Evolutionary conservation across 2,888 invertebrate species (phyloP).

Genomic region (Volucella inflata): DNA sequence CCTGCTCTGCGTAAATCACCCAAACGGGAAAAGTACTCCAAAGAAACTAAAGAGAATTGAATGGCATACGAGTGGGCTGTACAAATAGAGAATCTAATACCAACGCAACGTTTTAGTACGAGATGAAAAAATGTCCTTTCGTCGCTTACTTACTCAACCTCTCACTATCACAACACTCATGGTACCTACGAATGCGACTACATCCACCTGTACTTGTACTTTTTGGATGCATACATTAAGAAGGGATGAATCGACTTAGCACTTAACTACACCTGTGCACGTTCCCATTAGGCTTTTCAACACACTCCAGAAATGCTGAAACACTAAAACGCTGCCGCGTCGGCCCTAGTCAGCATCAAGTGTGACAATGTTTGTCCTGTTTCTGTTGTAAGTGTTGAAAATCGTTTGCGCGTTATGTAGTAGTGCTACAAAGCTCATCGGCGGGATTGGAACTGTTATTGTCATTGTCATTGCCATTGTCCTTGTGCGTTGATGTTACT

Average conservation of each 20-base stretch:
- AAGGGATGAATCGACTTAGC: constrained; percentile 77
- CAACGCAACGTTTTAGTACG: constrained; percentile 65
- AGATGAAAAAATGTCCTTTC: constrained; percentile 32
- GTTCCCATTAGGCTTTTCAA: constrained; percentile 79
- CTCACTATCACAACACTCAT: constrained; percentile 6
- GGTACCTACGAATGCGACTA: neutral
- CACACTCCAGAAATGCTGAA: constrained; percentile 19
- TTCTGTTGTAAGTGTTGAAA: constrained; percentile 62
- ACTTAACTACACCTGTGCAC: constrained; percentile 81
- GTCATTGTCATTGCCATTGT: constrained; percentile 68
- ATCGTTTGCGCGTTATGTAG: constrained; percentile 63
- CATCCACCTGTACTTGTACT: constrained; percentile 1
- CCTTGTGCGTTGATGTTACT: constrained; percentile 71
- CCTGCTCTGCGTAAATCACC: constrained; percentile 44
- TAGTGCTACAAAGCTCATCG: constrained; percentile 57
- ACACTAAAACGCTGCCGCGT: too few relatives aligned
- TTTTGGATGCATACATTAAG: constrained; percentile 65
- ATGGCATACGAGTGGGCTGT: constrained; percentile 10
- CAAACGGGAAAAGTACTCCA: constrained; percentile 17
- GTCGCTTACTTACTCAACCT: neutral
- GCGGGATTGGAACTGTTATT: neutral
- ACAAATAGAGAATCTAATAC: constrained; percentile 52
- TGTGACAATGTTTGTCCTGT: constrained; percentile 67
- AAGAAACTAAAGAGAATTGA: constrained; percentile 16
- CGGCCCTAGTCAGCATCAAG: neutral